Percentiles rank a stretch among this genome's conserved stretches.
Conservation (phyloP, 1,140 invertebrate species). For the Pectinophora gossypiella region DNA sequence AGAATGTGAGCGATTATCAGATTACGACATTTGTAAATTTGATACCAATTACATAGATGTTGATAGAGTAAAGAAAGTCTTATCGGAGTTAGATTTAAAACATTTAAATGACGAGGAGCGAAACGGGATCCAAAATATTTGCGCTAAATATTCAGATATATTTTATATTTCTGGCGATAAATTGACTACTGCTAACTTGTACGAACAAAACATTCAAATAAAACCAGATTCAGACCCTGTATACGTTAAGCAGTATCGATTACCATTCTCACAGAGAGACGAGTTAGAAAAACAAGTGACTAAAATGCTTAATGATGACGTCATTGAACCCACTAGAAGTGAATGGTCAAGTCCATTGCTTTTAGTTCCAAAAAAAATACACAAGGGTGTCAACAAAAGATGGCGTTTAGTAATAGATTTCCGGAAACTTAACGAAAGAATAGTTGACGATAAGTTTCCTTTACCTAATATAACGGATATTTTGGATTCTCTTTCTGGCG, state of each 20-base stretch:
- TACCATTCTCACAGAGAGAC: constrained; percentile 24
- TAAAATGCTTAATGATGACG: constrained; percentile 16
- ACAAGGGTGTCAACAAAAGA: constrained; percentile 10
- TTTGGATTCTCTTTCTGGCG: constrained; percentile 20
- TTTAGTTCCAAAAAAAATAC: constrained; percentile 19
- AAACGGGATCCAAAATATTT: constrained; percentile 26
- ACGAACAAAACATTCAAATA: constrained; percentile 23
- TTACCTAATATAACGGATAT: constrained; percentile 13
- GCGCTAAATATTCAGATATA: constrained; percentile 31
- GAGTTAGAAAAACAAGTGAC: constrained; percentile 17
- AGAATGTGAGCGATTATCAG: constrained; percentile 2
- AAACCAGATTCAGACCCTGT: constrained; percentile 22
- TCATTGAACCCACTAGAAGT: constrained; percentile 21
- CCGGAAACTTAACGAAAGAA: constrained; percentile 10
- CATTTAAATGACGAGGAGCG: constrained; percentile 28
- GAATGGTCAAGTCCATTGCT: constrained; percentile 22
- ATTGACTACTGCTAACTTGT: constrained; percentile 25
- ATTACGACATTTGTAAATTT: constrained; percentile 21
- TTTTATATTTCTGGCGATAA: constrained; percentile 28
- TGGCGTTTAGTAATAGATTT: constrained; percentile 18
- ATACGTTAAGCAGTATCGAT: constrained; percentile 33
- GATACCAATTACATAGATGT: constrained; percentile 8
- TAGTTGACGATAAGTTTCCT: constrained; percentile 13
- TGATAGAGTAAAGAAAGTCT: constrained; percentile 15
- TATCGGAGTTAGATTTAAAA: constrained; percentile 21